These are phyloP conservation scores for Tupiocoris notatus DNA, from an alignment of 2,888 invertebrate species.

Conservation along the genomic window DNA sequence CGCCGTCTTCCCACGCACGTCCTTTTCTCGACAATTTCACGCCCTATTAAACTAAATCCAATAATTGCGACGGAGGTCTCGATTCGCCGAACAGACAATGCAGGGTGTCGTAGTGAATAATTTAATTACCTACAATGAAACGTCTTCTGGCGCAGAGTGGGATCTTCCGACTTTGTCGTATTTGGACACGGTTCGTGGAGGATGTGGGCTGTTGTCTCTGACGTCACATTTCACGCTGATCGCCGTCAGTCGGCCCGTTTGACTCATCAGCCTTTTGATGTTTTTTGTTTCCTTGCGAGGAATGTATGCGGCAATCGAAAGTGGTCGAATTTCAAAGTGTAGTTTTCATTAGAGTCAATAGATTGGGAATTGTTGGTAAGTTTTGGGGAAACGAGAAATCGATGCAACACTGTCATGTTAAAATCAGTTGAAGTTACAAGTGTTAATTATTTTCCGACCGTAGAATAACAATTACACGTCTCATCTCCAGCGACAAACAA, in stretches of 20 bases:
- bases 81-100: slow-evolving; percentile 30
- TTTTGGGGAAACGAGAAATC: too few relatives aligned
- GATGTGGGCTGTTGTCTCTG: slow-evolving; percentile 16
- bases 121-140: slow-evolving; percentile 14
- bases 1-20: slow-evolving; percentile 14
- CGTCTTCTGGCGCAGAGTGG: neutral
- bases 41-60: slow-evolving; percentile 39
- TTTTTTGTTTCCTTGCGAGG: too few relatives aligned
- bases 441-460: too few relatives aligned
- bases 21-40: slow-evolving; percentile 31
- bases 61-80: slow-evolving; percentile 24
- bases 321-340: too few relatives aligned
- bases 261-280: neutral
- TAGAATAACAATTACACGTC: too few relatives aligned
- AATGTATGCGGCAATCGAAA: too few relatives aligned
- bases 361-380: too few relatives aligned
- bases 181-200: slow-evolving; percentile 4
- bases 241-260: neutral
- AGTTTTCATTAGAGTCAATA: too few relatives aligned
- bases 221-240: neutral
- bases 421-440: too few relatives aligned
- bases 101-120: slow-evolving; percentile 20
- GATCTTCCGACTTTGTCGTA: neutral
- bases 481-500: too few relatives aligned
- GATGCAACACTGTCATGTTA: too few relatives aligned